These are phyloP conservation scores for Corvus cornix DNA, from an alignment of 2,113 vertebrate species.

Conservation along the genomic window DNA sequence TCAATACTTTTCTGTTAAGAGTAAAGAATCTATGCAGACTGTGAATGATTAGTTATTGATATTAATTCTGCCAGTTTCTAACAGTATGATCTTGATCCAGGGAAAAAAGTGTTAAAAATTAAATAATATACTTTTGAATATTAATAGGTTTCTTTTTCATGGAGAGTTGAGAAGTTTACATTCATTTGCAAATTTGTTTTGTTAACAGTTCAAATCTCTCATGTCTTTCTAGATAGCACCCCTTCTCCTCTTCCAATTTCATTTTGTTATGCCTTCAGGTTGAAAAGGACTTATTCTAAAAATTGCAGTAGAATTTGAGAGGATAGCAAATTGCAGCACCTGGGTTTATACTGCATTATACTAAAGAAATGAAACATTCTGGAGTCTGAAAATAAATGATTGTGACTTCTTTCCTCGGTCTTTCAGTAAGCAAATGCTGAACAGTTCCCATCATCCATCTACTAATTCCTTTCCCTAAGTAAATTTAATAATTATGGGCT, in stretches of 20 bases:
- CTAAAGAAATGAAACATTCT: neutral
- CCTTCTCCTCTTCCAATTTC: neutral
- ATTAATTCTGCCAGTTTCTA: neutral
- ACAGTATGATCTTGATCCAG: neutral
- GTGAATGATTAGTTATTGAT: neutral
- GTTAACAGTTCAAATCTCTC: neutral
- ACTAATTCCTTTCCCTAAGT: neutral
- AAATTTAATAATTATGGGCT: neutral
- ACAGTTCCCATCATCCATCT: neutral
- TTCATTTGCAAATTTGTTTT: neutral
- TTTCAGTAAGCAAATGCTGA: neutral
- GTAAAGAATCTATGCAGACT: neutral
- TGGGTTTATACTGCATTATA: neutral
- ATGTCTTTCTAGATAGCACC: neutral
- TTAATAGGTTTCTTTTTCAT: neutral
- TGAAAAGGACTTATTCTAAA: neutral
- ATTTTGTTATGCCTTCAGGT: neutral
- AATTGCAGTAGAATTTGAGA: neutral
- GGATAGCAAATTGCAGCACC: neutral
- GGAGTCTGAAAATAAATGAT: neutral
- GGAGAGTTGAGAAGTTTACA: neutral
- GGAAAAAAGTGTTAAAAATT: neutral
- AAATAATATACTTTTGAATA: neutral
- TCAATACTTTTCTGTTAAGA: neutral
- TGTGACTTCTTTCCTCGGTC: neutral